These are phyloP conservation scores for Hephaestus fuliginosus DNA, from an alignment of 2,797 vertebrate genomes.

Conservation along the genomic window DNA sequence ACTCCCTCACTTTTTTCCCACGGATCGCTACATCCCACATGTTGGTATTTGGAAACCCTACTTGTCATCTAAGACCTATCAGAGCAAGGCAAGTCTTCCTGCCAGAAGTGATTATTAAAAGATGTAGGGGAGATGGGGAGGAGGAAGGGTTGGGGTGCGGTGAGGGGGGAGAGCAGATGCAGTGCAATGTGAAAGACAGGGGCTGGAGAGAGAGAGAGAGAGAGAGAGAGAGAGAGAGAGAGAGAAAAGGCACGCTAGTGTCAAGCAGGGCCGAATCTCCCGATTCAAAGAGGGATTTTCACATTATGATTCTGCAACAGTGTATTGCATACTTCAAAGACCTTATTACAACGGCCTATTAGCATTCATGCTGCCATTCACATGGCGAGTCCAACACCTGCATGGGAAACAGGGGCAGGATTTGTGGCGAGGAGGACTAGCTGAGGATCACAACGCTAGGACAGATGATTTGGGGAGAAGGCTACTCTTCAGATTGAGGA, in stretches of 20 bases:
- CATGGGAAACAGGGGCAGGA: constrained; percentile 85
- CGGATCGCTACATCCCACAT: constrained; percentile 76
- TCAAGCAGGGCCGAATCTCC: constrained; percentile 78
- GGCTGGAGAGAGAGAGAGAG: constrained; percentile 21
- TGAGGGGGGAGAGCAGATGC: constrained; percentile 9
- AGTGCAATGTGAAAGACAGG: constrained; percentile 44
- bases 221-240: constrained; percentile 16
- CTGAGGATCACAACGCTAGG: constrained; percentile 78
- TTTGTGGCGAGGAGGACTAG: constrained; percentile 73
- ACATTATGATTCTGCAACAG: constrained; percentile 85
- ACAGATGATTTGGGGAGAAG: constrained; percentile 58
- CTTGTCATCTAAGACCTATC: constrained; percentile 80
- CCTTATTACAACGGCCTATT: constrained; percentile 85
- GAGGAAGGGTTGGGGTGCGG: constrained; percentile 13
- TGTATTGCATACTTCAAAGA: constrained; percentile 89
- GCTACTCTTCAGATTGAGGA: constrained; percentile 65
- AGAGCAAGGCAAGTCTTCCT: constrained; percentile 77
- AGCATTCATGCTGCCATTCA: constrained; percentile 89
- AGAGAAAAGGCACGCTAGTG: constrained; percentile 45
- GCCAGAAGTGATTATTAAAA: constrained; percentile 82
- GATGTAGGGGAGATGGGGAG: constrained; percentile 60
- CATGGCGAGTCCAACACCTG: constrained; percentile 83
- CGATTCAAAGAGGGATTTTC: constrained; percentile 86
- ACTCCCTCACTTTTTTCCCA: constrained; percentile 78
- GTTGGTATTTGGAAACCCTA: constrained; percentile 76